phyloP scores from a whole-genome alignment of 2,797 vertebrate species.

The Ptychobarbus kaznakovi region DNA sequence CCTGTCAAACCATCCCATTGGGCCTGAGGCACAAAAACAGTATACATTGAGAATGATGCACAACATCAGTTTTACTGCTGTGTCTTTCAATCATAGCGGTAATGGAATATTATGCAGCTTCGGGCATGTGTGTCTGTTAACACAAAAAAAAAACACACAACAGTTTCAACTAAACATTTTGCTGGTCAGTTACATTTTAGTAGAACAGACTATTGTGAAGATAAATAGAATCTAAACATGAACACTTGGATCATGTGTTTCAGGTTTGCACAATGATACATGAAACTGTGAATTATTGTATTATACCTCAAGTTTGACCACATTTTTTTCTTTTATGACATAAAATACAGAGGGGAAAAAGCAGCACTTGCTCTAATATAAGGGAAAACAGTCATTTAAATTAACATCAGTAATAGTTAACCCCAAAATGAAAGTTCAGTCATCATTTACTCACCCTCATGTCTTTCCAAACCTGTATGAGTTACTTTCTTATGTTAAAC shows the following conservation, averaged over 20 bases:
- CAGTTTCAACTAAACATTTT: background rate
- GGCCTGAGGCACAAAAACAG: constrained; percentile 76
- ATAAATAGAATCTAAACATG: background rate
- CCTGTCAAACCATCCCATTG: constrained; percentile 97
- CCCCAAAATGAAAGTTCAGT: background rate
- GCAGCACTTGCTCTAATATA: no score
- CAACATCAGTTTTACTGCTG: background rate
- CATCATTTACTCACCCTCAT: background rate
- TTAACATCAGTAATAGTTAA: background rate
- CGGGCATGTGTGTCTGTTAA: background rate
- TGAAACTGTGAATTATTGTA: background rate
- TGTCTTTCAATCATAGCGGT: constrained; percentile 35
- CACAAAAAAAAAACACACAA: background rate
- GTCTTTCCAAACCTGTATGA: background rate
- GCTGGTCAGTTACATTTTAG: background rate
- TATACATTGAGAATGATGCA: constrained; percentile 30
- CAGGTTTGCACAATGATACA: background rate
- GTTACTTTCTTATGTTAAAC: background rate
- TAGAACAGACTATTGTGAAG: background rate
- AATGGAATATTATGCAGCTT: constrained; percentile 23
- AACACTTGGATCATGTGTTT: background rate
- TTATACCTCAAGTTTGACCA: background rate
- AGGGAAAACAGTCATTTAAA: background rate
- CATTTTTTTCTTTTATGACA: background rate
- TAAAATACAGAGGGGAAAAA: background rate